Conservation (phyloP, 2,797 vertebrate genomes). For the Coregonus sp. region DNA sequence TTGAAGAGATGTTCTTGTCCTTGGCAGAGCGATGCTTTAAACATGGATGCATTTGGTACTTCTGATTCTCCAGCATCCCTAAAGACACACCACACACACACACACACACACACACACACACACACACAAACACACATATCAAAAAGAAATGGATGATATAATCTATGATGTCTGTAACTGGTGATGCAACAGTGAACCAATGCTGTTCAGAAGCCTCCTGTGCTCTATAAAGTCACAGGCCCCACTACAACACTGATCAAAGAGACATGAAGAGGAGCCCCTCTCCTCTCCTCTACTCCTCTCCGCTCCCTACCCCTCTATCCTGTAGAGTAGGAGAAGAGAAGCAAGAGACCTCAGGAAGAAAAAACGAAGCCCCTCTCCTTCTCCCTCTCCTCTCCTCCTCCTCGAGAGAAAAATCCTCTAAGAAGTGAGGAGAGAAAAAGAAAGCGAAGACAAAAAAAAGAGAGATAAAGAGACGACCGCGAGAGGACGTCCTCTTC, state of each 20-base stretch:
- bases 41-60: not conserved
- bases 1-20: conserved; percentile 55
- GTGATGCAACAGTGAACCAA: conserved; percentile 82
- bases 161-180: conserved; percentile 76
- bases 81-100: not conserved
- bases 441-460: too few relatives aligned
- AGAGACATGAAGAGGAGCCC: conserved; percentile 57
- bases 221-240: conserved; percentile 73
- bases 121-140: conserved; percentile 52
- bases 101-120: conserved; percentile 29
- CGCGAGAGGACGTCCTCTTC: too few relatives aligned
- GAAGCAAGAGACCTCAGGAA: too few relatives aligned
- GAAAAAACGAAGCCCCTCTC: too few relatives aligned
- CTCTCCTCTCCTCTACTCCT: not conserved
- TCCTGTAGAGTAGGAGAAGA: too few relatives aligned
- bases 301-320: too few relatives aligned
- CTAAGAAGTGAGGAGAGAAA: too few relatives aligned
- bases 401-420: too few relatives aligned
- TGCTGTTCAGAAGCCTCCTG: conserved; percentile 76
- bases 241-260: conserved; percentile 76
- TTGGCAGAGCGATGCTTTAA: not conserved
- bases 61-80: conserved; percentile 1
- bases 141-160: conserved; percentile 76
- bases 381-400: too few relatives aligned
- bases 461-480: too few relatives aligned